A percentile compares a stretch with the other conserved stretches of the same genome.
These are phyloP conservation scores for Sebastes hubbsi DNA, from an alignment of 2,797 vertebrate genomes.

Conservation along the genomic window DNA sequence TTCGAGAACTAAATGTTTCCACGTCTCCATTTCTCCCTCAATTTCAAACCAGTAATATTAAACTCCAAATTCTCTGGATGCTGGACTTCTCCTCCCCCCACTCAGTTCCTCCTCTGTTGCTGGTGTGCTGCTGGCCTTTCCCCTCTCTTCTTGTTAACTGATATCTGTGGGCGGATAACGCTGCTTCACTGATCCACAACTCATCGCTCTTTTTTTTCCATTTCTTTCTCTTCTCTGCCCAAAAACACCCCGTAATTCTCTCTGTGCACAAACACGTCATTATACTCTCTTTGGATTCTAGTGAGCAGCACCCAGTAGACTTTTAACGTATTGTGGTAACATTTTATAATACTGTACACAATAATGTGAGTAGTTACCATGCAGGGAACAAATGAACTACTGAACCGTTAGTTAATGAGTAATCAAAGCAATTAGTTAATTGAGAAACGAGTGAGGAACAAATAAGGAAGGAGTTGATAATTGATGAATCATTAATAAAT, in stretches of 20 bases:
- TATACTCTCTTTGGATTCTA: constrained; percentile 1
- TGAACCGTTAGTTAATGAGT: too few relatives aligned
- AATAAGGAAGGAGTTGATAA: too few relatives aligned
- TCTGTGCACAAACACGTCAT: constrained; percentile 16
- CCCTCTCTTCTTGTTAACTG: constrained; percentile 69
- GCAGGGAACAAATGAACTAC: too few relatives aligned
- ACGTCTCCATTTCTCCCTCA: neutral
- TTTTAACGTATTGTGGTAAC: neutral
- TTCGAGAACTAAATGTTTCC: neutral
- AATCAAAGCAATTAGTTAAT: too few relatives aligned
- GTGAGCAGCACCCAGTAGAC: neutral
- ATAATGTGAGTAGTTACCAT: too few relatives aligned
- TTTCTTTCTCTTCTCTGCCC: constrained; percentile 35
- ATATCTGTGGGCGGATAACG: constrained; percentile 72
- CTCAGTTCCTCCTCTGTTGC: constrained; percentile 57
- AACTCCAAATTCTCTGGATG: constrained; percentile 29
- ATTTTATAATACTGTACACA: too few relatives aligned
- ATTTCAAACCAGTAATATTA: constrained; percentile 12
- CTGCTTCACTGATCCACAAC: constrained; percentile 74
- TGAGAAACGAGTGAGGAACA: too few relatives aligned
- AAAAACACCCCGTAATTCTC: constrained; percentile 28
- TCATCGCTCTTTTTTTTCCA: constrained; percentile 43
- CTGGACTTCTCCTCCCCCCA: constrained; percentile 13
- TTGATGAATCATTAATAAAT: too few relatives aligned
- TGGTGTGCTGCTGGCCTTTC: constrained; percentile 72